These are phyloP conservation scores for Amphiprion ocellaris DNA, from an alignment of 2,113 vertebrate species.

Conservation along the genomic window DNA sequence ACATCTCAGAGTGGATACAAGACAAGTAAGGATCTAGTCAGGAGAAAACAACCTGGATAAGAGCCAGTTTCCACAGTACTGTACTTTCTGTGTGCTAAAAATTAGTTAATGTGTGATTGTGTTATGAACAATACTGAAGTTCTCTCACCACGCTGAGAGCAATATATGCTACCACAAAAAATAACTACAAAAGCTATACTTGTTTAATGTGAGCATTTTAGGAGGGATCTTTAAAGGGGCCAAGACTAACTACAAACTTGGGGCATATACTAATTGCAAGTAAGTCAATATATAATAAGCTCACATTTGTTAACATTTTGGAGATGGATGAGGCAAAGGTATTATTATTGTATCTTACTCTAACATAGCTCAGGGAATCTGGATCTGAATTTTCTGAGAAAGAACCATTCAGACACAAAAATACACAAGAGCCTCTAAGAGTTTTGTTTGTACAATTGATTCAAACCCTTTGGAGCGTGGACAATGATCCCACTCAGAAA, in stretches of 20 bases:
- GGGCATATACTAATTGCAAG: background rate
- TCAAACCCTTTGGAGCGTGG: background rate
- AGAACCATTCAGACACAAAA: slow-evolving; percentile 33
- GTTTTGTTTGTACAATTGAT: slow-evolving; percentile 6
- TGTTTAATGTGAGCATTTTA: slow-evolving; percentile 9
- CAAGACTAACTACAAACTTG: background rate
- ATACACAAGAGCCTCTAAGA: background rate
- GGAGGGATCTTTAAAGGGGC: background rate
- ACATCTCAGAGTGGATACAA: too few relatives aligned
- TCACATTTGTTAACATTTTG: background rate
- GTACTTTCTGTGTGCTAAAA: slow-evolving; percentile 54
- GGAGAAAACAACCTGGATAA: too few relatives aligned
- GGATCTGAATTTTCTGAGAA: background rate
- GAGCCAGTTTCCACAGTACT: slow-evolving; percentile 39
- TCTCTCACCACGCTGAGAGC: slow-evolving; percentile 11
- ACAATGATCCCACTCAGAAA: background rate
- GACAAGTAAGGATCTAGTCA: too few relatives aligned
- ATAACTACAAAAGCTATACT: background rate
- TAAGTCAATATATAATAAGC: slow-evolving; percentile 19
- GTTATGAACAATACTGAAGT: slow-evolving; percentile 10
- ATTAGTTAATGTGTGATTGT: slow-evolving; percentile 22
- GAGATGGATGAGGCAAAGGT: slow-evolving; percentile 1
- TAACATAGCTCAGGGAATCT: background rate
- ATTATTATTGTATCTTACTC: background rate
- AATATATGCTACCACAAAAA: background rate